Evolutionary conservation across 2,888 invertebrate genomes (phyloP), one percentile per base, ranked within the genome.

Genomic region (Nowickia ferox): DNA sequence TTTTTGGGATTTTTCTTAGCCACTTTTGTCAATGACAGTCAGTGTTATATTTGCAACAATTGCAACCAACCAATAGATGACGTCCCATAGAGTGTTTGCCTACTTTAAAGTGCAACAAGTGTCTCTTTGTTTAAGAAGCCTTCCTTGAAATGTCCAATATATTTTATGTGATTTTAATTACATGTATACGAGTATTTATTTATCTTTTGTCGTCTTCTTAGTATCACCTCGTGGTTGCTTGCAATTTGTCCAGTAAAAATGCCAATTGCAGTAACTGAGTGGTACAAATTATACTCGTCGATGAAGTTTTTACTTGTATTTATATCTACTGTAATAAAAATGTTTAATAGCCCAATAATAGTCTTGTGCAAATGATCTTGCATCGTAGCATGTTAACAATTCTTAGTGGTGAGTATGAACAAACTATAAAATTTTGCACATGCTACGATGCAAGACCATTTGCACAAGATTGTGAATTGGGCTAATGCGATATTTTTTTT

Each of bases 161-260:
- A 78, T 82, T 82, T 82, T 79, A 85, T 85, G 69, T 71, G 69
- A 82, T 78, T 85, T 85, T 75, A 82, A 82, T 82, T 75, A 63
- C 74, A 48, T 38, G 38, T 48, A n/a, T n/a, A n/a, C n/a, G n/a
- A n/a, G 48, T 68, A 57, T 66, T 46, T 38, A 19, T 40, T 30
- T 59, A 59, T 48, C 19, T 68, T 40, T 74, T 13, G 42, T 42
- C 22, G 15, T 76, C 13, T 65, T n/a, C 46, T 66, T 46, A 65
- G n/a, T 66, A 55, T 38, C 66, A 46, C 17, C 38, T 68, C 42
- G n/a, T 44, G 44, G 38, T 51, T 22, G 48, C 59, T 57, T 4
- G 68, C 68, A 69, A 69, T 59, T 69, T 78, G 51, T 68, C 77
- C 8, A 10, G 19, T 38, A 30, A 19, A 22, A 53, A 11, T 19